These are phyloP conservation scores for Phylloscopus trochilus DNA, from an alignment of 2,113 vertebrate genomes.

Conservation along the genomic window DNA sequence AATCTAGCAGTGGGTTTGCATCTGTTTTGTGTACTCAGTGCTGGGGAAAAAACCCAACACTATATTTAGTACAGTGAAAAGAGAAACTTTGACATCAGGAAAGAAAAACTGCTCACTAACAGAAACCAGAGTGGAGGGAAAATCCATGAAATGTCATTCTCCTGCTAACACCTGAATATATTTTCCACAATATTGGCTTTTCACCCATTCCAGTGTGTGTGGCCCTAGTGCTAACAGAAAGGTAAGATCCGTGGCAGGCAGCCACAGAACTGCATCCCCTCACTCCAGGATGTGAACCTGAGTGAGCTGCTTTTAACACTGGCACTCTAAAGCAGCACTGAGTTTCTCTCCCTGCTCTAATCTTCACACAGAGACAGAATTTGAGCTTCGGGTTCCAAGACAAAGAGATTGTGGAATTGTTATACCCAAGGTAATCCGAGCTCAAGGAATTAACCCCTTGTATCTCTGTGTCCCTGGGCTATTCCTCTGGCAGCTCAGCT, in stretches of 20 bases:
- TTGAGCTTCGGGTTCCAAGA: background rate
- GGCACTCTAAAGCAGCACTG: background rate
- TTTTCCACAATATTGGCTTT: background rate
- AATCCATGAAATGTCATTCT: background rate
- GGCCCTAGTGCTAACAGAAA: background rate
- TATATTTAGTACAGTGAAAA: background rate
- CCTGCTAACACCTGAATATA: background rate
- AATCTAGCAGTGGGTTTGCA: background rate
- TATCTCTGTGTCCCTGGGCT: background rate
- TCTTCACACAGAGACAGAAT: background rate
- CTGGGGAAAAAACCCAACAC: background rate
- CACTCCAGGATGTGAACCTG: background rate
- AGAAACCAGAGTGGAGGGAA: background rate
- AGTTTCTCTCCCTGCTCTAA: background rate
- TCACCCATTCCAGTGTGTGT: background rate
- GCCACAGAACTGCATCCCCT: background rate
- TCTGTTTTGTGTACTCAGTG: background rate
- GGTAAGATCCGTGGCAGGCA: background rate
- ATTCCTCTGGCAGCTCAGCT: background rate
- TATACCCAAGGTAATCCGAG: background rate
- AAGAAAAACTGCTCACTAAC: background rate
- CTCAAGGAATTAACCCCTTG: background rate
- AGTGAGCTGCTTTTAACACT: accelerated
- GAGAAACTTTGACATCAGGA: background rate
- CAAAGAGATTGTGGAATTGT: background rate